Evolutionary conservation across 2,888 invertebrate species (phyloP).

Genomic region (Colostygia pectinataria): DNA sequence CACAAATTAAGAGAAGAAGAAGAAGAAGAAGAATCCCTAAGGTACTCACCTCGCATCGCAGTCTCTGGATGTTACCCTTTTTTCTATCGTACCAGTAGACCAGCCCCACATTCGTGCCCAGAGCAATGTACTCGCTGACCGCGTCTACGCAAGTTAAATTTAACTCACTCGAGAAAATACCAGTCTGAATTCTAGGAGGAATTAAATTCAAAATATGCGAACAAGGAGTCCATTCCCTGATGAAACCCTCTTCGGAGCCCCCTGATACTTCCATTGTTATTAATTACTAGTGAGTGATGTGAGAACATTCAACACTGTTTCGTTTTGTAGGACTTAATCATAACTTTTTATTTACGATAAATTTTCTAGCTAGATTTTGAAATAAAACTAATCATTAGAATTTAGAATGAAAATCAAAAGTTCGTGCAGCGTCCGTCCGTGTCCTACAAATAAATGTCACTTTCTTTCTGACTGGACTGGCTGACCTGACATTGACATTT

Average conservation of each 20-base stretch:
- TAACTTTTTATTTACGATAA: conserved; percentile 28
- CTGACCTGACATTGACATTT: too few relatives aligned
- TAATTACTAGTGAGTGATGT: neutral
- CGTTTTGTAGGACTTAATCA: conserved; percentile 31
- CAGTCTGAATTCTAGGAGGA: conserved; percentile 88
- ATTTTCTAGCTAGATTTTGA: too few relatives aligned
- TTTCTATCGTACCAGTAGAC: conserved; percentile 94
- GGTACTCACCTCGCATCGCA: conserved; percentile 91
- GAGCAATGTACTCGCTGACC: conserved; percentile 90
- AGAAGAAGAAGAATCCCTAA: too few relatives aligned
- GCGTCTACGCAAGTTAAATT: conserved; percentile 92
- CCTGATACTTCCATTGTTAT: conserved; percentile 67
- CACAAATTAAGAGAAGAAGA: too few relatives aligned
- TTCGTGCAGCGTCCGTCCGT: too few relatives aligned
- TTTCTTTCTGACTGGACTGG: too few relatives aligned
- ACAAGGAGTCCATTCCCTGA: conserved; percentile 92
- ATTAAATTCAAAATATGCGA: conserved; percentile 89
- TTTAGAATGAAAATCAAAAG: too few relatives aligned
- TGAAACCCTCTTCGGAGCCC: conserved; percentile 75
- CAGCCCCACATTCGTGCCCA: conserved; percentile 93
- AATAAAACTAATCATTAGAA: too few relatives aligned
- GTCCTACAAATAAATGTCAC: too few relatives aligned
- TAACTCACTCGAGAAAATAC: conserved; percentile 89
- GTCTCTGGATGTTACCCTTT: conserved; percentile 88
- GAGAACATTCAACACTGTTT: conserved; percentile 3